Evolutionary conservation across 2,888 invertebrate genomes (phyloP).

Genomic region (Dicyrtomina minuta): DNA sequence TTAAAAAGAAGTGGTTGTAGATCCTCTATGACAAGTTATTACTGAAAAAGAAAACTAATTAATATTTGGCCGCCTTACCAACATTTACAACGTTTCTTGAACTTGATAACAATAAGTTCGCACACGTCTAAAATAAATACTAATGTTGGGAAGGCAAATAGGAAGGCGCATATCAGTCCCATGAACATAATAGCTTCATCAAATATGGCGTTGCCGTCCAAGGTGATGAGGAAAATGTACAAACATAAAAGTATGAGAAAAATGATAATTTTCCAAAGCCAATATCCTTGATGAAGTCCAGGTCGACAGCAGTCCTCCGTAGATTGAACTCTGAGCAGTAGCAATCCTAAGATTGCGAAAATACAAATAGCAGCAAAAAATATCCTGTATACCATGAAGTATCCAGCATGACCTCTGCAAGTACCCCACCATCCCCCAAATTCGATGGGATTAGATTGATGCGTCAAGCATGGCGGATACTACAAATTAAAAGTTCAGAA

Average conservation of each 20-base stretch:
- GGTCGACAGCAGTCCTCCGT: not conserved
- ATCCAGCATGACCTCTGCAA: slow-evolving; percentile 4
- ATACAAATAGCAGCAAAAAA: not conserved
- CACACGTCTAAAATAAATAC: slow-evolving; percentile 1
- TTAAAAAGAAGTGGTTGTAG: no score
- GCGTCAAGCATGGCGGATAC: not conserved
- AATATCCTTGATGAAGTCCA: slow-evolving; percentile 5
- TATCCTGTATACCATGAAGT: slow-evolving; percentile 12
- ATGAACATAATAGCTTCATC: slow-evolving; percentile 1
- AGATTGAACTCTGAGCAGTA: not conserved
- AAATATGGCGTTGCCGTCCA: not conserved
- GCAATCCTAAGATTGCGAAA: not conserved
- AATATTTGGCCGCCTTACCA: no score
- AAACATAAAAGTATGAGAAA: not conserved
- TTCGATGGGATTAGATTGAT: not conserved
- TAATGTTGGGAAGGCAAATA: slow-evolving; percentile 1
- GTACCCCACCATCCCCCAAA: not conserved
- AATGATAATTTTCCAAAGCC: slow-evolving; percentile 1
- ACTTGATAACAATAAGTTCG: not conserved
- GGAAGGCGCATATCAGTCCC: not conserved
- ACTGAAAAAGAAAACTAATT: no score
- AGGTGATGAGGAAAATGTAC: not conserved
- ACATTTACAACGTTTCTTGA: not conserved
- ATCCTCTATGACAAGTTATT: no score
- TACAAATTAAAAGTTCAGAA: not conserved